Conservation (phyloP, 2,888 invertebrate species). For the Lacanobia oleracea region DNA sequence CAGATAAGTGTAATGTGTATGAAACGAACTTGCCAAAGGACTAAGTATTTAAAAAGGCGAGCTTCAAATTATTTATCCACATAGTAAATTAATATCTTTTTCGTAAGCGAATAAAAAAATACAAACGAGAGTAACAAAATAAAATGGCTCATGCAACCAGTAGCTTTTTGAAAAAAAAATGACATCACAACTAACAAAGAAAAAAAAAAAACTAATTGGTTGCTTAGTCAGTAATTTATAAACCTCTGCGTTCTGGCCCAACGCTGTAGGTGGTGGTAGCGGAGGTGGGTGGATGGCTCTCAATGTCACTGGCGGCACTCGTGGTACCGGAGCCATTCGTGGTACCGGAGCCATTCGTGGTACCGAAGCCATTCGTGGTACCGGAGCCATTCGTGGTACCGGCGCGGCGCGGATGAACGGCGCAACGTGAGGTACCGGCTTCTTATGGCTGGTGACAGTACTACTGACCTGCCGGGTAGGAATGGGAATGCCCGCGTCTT, state of each 20-base stretch:
- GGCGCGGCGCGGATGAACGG: conserved; percentile 71
- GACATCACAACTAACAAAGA: conserved; percentile 72
- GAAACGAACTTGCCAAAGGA: neutral
- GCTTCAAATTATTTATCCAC: neutral
- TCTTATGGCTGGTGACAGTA: conserved; percentile 83
- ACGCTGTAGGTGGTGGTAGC: conserved; percentile 75
- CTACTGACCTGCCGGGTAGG: conserved; percentile 91
- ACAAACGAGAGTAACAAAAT: conserved; percentile 26
- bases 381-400: conserved; percentile 77
- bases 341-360: conserved; percentile 78
- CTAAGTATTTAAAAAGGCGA: neutral
- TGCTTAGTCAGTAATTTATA: conserved; percentile 84
- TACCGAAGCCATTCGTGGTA: conserved; percentile 77
- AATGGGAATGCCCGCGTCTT: conserved; percentile 94
- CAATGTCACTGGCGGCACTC: conserved; percentile 79
- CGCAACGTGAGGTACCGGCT: conserved; percentile 78
- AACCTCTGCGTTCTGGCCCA: conserved; percentile 91
- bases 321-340: conserved; percentile 74
- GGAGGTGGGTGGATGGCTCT: conserved; percentile 74
- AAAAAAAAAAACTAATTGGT: conserved; percentile 69
- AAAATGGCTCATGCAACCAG: conserved; percentile 57
- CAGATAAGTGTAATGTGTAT: neutral
- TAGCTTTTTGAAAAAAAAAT: conserved; percentile 50
- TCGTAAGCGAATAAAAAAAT: conserved; percentile 13
- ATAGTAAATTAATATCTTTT: neutral